Conservation (phyloP, 2,797 vertebrate genomes). For the Sebastes kiyomatsui region DNA sequence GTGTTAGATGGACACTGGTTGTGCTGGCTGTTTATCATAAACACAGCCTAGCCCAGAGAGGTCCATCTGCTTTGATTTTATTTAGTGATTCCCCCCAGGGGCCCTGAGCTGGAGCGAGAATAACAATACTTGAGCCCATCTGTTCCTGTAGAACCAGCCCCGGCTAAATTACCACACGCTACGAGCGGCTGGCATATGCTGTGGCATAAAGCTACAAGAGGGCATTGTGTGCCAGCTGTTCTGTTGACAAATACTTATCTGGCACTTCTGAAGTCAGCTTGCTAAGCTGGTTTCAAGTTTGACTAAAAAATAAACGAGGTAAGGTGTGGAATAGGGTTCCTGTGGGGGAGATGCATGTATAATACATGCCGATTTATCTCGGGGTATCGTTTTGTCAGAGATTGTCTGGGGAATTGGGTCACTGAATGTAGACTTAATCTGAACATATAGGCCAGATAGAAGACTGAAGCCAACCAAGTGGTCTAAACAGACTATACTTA, state of each 20-base stretch:
- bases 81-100: slow-evolving; percentile 93
- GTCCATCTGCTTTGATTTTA: slow-evolving; percentile 99
- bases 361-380: slow-evolving; percentile 69
- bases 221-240: slow-evolving; percentile 97
- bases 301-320: slow-evolving; percentile 77
- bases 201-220: slow-evolving; percentile 96
- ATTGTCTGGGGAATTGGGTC: slow-evolving; percentile 70
- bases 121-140: slow-evolving; percentile 97
- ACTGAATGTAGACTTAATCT: slow-evolving; percentile 66
- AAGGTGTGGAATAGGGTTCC: slow-evolving; percentile 59
- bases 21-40: slow-evolving; percentile 90
- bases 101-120: slow-evolving; percentile 91
- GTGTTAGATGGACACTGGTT: slow-evolving; percentile 80
- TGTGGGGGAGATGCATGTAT: slow-evolving; percentile 50
- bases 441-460: slow-evolving; percentile 60
- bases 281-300: slow-evolving; percentile 87
- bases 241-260: slow-evolving; percentile 96
- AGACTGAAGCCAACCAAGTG: slow-evolving; percentile 46
- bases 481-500: slow-evolving; percentile 55
- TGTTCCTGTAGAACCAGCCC: slow-evolving; percentile 90
- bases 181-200: slow-evolving; percentile 96
- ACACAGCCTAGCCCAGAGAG: slow-evolving; percentile 89
- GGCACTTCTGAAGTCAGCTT: slow-evolving; percentile 93
- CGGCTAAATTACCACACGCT: slow-evolving; percentile 95
- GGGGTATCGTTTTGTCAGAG: slow-evolving; percentile 62